Evolutionary conservation across 2,888 invertebrate species (phyloP), one percentile per base, ranked within the genome.

Genomic region (Erebia epiphron): DNA sequence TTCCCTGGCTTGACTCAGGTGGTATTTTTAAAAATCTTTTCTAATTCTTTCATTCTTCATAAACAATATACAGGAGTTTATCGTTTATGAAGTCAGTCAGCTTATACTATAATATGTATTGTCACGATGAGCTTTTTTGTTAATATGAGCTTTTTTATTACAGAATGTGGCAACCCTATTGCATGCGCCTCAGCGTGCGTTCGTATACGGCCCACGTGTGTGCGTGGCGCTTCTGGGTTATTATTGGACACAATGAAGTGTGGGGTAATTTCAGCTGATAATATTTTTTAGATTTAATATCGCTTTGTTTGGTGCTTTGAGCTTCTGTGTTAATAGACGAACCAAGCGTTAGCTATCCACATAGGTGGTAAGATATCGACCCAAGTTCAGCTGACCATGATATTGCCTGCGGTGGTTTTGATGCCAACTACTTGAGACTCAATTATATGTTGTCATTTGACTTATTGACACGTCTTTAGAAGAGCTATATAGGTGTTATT

Each of bases 231-330:
- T 87, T 86, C 87, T 87, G 84, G 85, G 84, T 86, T 89, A 88
- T 89, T 88, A 85, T 89, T 87, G 86, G 88, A 85, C 83, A 88
- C 86, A 86, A 86, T 78, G 76, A 83, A 88, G 84, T 72, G 72
- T 85, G 83, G 81, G 86, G 83, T 83, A 82, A 85, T 86, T 86
- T 84, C 77, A 81, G 85, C 85, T 85, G 84, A 86, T 87, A 85
- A 83, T 83, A n/a, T 87, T 88, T 84, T 86, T 86, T 86, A 78
- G 77, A 80, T 80, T 85, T 84, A 82, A 82, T 81, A 76, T 76
- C 76, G 73, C 86, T 86, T 89, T 87, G 84, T 89, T 87, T 83
- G 78, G 76, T 75, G 71, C 72, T 73, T 75, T 73, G 72, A 77
- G 81, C 80, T 82, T 84, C 82, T 85, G 83, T 83, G 13, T 46